These are phyloP conservation scores for Microcebus griseorufus DNA, from an alignment of 2,113 vertebrate species.

Conservation along the genomic window DNA sequence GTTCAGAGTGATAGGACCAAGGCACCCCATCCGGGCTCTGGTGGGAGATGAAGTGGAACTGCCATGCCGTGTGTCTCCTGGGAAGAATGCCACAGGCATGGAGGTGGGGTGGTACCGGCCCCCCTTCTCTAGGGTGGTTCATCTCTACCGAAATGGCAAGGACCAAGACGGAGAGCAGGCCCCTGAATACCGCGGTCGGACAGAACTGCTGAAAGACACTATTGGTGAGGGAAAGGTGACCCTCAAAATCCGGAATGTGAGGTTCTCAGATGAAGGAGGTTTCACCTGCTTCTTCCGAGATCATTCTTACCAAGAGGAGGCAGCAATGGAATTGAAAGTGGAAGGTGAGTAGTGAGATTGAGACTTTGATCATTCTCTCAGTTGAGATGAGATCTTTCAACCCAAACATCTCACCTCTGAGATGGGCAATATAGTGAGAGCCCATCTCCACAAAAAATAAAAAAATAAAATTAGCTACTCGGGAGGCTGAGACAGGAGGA, in stretches of 20 bases:
- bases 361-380: not conserved
- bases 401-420: not conserved
- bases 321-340: constrained; percentile 67
- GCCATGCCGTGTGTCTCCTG: constrained; percentile 70
- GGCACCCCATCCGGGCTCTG: constrained; percentile 52
- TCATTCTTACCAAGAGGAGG: constrained; percentile 74
- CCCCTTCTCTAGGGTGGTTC: constrained; percentile 75
- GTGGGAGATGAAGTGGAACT: constrained; percentile 70
- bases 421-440: too few species aligned
- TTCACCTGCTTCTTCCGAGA: constrained; percentile 78
- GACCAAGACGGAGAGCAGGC: constrained; percentile 70
- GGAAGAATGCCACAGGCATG: constrained; percentile 73
- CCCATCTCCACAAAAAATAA: too few species aligned
- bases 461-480: too few species aligned
- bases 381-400: not conserved
- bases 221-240: constrained; percentile 73
- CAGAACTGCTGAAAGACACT: constrained; percentile 68
- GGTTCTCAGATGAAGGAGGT: constrained; percentile 72
- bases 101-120: constrained; percentile 78
- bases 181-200: constrained; percentile 71
- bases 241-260: constrained; percentile 65
- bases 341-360: constrained; percentile 63
- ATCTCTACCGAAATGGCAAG: constrained; percentile 74
- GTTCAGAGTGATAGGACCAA: constrained; percentile 75
- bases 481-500: too few species aligned